These are phyloP conservation scores for Anguilla rostrata DNA, from an alignment of 2,113 vertebrate species.

Conservation along the genomic window DNA sequence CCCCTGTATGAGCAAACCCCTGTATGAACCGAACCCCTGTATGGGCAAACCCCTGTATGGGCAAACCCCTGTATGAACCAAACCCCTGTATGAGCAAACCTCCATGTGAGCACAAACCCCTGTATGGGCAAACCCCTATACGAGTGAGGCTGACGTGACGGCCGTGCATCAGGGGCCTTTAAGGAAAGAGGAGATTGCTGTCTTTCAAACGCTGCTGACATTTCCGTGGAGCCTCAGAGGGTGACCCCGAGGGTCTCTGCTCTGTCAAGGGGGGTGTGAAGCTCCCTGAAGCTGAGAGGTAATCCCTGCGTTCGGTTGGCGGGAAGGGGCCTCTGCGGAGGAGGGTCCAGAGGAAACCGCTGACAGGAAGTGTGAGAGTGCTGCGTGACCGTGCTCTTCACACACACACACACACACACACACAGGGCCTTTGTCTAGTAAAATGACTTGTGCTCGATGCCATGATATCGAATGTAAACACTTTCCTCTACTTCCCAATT, in stretches of 20 bases:
- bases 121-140: not conserved
- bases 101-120: too few relatives aligned
- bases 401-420: not conserved
- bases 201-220: not conserved
- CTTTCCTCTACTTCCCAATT: not conserved
- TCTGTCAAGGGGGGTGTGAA: not conserved
- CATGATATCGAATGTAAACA: not conserved
- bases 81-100: too few relatives aligned
- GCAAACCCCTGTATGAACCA: too few relatives aligned
- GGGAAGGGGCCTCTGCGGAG: not conserved
- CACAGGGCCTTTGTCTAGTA: not conserved
- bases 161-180: not conserved
- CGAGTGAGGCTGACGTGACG: not conserved
- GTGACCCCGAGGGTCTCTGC: not conserved
- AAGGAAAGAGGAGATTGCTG: not conserved
- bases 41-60: too few relatives aligned
- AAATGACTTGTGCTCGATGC: not conserved
- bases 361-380: not conserved
- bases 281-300: not conserved
- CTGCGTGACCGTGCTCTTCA: not conserved
- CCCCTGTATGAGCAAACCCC: not conserved
- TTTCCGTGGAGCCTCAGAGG: not conserved
- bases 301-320: not conserved
- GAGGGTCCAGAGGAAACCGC: not conserved
- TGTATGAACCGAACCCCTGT: too few relatives aligned